These are phyloP conservation scores for Liasis olivaceus DNA, from an alignment of 2,797 vertebrate species.

Conservation along the genomic window DNA sequence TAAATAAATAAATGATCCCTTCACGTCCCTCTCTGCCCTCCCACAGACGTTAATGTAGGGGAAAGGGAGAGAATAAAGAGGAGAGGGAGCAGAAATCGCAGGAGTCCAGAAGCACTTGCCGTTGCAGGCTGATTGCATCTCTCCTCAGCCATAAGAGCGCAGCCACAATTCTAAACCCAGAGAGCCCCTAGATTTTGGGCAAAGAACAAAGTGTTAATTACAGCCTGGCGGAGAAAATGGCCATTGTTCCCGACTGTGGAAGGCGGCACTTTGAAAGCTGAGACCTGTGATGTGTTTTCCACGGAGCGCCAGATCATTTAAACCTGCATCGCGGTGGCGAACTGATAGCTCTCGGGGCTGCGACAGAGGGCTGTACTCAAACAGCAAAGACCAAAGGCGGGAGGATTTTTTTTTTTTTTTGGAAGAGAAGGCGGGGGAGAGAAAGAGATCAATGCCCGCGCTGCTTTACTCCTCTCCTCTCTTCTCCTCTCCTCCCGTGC, in stretches of 20 bases:
- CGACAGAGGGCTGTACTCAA: slow-evolving; percentile 28
- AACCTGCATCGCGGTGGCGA: slow-evolving; percentile 49
- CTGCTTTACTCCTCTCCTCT: slow-evolving; percentile 2
- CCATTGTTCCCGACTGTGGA: slow-evolving; percentile 63
- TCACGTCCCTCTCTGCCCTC: background rate
- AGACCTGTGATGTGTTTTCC: slow-evolving; percentile 31
- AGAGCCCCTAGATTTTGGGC: slow-evolving; percentile 34
- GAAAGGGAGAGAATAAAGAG: background rate
- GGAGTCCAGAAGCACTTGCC: slow-evolving; percentile 23
- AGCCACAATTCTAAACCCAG: slow-evolving; percentile 30
- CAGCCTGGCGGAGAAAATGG: slow-evolving; percentile 63
- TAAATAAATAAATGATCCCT: background rate
- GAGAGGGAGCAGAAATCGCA: background rate
- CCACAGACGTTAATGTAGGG: background rate
- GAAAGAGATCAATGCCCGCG: slow-evolving; percentile 35
- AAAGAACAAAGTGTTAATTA: slow-evolving; percentile 65
- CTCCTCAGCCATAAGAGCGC: slow-evolving; percentile 32
- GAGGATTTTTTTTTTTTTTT: background rate
- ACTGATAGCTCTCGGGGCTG: slow-evolving; percentile 52
- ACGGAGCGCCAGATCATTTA: slow-evolving; percentile 34
- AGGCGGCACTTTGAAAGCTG: slow-evolving; percentile 34
- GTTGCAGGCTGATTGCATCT: slow-evolving; percentile 13
- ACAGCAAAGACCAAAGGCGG: slow-evolving; percentile 1
- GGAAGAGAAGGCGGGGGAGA: background rate
- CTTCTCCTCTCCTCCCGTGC: background rate